Conservation (phyloP, 2,888 invertebrate species). For the Diploptera punctata region DNA sequence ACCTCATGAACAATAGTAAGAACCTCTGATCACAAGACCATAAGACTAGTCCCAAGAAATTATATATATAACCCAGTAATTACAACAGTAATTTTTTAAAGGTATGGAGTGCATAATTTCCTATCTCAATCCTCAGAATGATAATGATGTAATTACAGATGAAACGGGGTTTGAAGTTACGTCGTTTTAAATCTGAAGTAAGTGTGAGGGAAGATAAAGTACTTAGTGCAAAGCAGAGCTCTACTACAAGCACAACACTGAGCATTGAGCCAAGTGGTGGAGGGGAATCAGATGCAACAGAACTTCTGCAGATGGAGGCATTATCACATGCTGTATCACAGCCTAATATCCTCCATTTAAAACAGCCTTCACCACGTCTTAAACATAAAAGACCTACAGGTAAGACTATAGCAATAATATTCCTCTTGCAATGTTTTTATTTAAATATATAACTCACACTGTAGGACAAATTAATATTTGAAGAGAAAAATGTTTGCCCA, state of each 20-base stretch:
- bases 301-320: conserved; percentile 53
- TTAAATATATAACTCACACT: neutral
- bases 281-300: conserved; percentile 56
- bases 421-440: neutral
- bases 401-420: no score
- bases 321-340: conserved; percentile 56
- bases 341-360: conserved; percentile 51
- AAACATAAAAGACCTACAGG: conserved; percentile 50
- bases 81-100: no score
- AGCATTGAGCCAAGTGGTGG: conserved; percentile 53
- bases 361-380: conserved; percentile 47
- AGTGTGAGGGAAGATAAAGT: conserved; percentile 54
- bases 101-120: no score
- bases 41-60: no score
- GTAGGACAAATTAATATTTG: no score
- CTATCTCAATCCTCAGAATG: neutral
- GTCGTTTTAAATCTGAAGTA: conserved; percentile 55
- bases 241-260: conserved; percentile 40
- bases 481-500: no score
- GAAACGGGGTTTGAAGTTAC: conserved; percentile 53
- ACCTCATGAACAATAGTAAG: no score
- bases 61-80: no score
- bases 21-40: no score
- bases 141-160: conserved; percentile 48
- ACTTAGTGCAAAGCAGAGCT: conserved; percentile 45